Conservation (phyloP, 2,888 invertebrate genomes). For the Drosophila gaucha region DNA sequence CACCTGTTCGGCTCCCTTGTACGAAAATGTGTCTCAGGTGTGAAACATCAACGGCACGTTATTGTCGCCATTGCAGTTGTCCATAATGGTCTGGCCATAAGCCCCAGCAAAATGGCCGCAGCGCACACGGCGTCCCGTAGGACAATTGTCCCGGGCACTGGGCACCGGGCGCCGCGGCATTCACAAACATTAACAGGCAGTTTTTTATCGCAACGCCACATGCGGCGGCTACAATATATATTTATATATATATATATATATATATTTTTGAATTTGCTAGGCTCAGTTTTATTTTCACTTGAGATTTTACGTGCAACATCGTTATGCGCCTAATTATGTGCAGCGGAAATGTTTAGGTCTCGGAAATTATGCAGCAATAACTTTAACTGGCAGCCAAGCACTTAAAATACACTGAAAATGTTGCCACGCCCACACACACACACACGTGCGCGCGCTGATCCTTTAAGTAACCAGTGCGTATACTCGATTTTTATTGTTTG, state of each 20-base stretch:
- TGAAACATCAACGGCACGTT: constrained; percentile 74
- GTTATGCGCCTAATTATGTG: constrained; percentile 54
- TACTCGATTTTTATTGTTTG: constrained; percentile 77
- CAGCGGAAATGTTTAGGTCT: constrained; percentile 56
- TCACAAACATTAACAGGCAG: constrained; percentile 66
- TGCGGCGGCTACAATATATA: constrained; percentile 38
- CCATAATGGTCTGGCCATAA: constrained; percentile 71
- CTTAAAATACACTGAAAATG: constrained; percentile 56
- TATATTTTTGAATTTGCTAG: constrained; percentile 34
- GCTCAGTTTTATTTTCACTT: constrained; percentile 41
- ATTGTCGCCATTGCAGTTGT: constrained; percentile 77
- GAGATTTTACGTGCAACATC: constrained; percentile 28
- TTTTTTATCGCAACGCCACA: constrained; percentile 62
- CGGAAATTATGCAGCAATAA: constrained; percentile 60
- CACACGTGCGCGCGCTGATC: constrained; percentile 47
- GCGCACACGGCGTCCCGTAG: constrained; percentile 41
- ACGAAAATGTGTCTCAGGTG: constrained; percentile 69
- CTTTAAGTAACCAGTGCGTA: constrained; percentile 73
- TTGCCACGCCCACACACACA: constrained; percentile 15
- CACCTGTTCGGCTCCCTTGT: constrained; percentile 53
- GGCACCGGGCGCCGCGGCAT: constrained; percentile 12
- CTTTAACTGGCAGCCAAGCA: constrained; percentile 52
- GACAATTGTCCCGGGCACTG: constrained; percentile 56
- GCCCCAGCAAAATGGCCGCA: constrained; percentile 48
- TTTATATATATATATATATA: constrained; percentile 8